phyloP scores from a whole-genome alignment of 2,113 vertebrate species.

The Pygathrix nemaeus region DNA sequence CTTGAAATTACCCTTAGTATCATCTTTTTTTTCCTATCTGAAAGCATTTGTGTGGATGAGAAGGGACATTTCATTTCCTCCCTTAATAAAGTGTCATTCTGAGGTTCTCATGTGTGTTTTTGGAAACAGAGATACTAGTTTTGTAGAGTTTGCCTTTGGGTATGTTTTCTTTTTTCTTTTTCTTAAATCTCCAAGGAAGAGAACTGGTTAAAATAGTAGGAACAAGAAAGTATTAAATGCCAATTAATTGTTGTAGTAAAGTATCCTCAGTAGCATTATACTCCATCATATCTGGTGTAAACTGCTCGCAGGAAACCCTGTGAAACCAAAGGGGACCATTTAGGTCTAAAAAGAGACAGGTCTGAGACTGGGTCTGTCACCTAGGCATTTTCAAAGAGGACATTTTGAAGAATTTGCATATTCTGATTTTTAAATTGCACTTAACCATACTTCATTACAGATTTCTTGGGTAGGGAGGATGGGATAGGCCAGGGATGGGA shows the following conservation, averaged over 20 bases:
- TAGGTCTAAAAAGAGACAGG: not conserved
- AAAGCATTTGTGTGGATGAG: not conserved
- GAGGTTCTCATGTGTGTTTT: not conserved
- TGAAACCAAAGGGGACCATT: not conserved
- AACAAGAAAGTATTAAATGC: not conserved
- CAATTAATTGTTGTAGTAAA: not conserved
- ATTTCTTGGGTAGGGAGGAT: not conserved
- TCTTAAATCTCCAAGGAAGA: not conserved
- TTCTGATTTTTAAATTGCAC: not conserved
- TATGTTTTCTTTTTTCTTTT: not conserved
- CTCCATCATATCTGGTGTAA: not conserved
- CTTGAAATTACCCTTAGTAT: conserved; percentile 20
- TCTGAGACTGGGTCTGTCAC: not conserved
- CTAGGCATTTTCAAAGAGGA: not conserved
- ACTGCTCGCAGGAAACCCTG: not conserved
- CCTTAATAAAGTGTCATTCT: not conserved
- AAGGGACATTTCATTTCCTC: conserved; percentile 21
- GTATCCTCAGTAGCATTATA: not conserved
- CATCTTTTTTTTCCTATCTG: not conserved
- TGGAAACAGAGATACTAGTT: not conserved
- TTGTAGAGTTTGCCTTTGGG: conserved; percentile 1
- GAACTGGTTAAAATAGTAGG: conserved; percentile 7
- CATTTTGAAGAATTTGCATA: not conserved
- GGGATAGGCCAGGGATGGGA: not conserved
- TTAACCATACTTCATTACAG: not conserved